Conservation (phyloP, 1,140 invertebrate species). For the Heliconius himera region DNA sequence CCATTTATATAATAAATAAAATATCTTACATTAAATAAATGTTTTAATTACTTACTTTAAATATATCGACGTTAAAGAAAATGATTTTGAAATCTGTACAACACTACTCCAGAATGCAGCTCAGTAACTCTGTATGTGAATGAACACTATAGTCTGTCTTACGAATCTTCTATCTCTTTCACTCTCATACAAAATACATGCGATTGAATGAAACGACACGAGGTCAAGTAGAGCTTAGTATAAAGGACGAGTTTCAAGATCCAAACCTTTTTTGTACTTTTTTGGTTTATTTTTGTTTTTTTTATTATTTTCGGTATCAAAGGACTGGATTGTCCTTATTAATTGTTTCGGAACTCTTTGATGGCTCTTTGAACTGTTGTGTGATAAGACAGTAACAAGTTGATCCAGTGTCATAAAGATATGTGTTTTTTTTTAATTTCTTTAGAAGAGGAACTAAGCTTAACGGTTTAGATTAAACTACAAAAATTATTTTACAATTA, state of each 20-base stretch:
- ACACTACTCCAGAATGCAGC: slow-evolving; percentile 68
- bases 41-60: too few relatives aligned
- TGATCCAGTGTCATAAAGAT: neutral
- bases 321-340: slow-evolving; percentile 23
- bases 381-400: slow-evolving; percentile 6
- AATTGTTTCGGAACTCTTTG: slow-evolving; percentile 31
- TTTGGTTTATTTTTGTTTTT: slow-evolving; percentile 18
- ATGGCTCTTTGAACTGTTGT: neutral
- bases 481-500: too few relatives aligned
- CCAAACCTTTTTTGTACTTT: slow-evolving; percentile 44
- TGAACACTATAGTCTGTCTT: slow-evolving; percentile 62
- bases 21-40: too few relatives aligned
- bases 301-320: slow-evolving; percentile 15
- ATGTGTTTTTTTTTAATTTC: neutral
- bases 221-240: slow-evolving; percentile 52
- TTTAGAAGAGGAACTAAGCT: neutral
- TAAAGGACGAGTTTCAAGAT: slow-evolving; percentile 50
- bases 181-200: slow-evolving; percentile 6
- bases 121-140: slow-evolving; percentile 69
- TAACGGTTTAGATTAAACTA: neutral
- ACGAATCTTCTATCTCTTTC: slow-evolving; percentile 47
- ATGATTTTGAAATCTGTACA: slow-evolving; percentile 40
- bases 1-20: neutral
- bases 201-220: slow-evolving; percentile 42
- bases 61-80: slow-evolving; percentile 10